These are phyloP conservation scores for human (Homo sapiens) DNA, from an alignment of 2,113 vertebrate genomes.

Conservation along the genomic window DNA sequence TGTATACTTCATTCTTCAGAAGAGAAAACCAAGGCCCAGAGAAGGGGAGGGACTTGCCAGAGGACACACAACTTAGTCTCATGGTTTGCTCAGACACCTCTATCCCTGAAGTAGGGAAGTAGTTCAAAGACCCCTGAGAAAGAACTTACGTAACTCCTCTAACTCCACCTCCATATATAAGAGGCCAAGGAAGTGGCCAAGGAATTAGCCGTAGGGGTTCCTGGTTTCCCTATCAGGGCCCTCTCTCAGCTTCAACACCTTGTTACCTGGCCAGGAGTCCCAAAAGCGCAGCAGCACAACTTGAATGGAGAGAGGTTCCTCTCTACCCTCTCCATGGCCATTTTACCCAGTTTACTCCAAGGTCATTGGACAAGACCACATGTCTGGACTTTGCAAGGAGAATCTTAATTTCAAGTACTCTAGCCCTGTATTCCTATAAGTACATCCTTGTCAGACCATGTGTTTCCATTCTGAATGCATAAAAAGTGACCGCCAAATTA, in stretches of 20 bases:
- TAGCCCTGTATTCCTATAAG: background rate
- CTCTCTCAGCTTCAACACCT: background rate
- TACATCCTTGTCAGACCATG: fast-evolving
- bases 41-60: background rate
- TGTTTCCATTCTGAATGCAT: background rate
- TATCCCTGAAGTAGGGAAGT: background rate
- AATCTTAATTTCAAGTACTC: background rate
- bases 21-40: background rate
- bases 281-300: too few species aligned
- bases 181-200: background rate
- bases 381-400: background rate
- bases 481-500: background rate
- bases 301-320: background rate
- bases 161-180: background rate
- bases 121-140: background rate
- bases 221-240: background rate
- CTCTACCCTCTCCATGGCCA: too few species aligned
- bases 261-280: background rate
- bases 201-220: background rate
- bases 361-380: background rate
- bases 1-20: background rate
- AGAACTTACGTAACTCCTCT: background rate
- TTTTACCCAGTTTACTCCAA: background rate
- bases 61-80: background rate
- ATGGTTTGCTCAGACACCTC: background rate